Evolutionary conservation across 2,797 vertebrate genomes (phyloP).

Genomic region (Acestrorhynchus altus): DNA sequence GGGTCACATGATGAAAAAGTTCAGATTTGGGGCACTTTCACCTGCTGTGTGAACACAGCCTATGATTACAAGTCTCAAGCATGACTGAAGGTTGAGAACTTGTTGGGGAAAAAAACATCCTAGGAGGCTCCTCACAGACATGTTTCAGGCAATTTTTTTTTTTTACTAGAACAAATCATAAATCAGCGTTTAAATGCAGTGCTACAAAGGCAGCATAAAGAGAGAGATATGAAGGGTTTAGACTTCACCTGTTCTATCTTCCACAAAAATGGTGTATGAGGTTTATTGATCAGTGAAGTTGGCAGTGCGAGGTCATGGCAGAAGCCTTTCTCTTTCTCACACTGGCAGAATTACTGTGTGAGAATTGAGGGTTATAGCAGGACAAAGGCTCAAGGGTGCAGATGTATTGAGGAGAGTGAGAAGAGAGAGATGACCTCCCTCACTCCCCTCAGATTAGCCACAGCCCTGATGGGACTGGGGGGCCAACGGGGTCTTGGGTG

Average conservation of each 20-base stretch:
- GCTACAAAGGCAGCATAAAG: neutral
- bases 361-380: neutral
- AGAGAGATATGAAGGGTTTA: constrained; percentile 1
- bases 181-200: neutral
- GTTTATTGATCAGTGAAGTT: neutral
- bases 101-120: no score
- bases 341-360: neutral
- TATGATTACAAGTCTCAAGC: no score
- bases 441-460: constrained; percentile 1
- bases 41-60: no score
- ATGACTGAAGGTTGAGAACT: no score
- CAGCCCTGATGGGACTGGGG: neutral
- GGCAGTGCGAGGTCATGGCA: neutral
- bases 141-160: no score
- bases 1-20: no score
- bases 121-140: no score
- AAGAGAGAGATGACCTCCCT: constrained; percentile 18
- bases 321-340: neutral
- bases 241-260: neutral
- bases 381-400: constrained; percentile 20
- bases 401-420: constrained; percentile 23
- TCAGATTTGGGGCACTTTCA: no score
- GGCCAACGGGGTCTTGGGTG: neutral
- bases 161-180: neutral
- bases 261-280: neutral